These are phyloP conservation scores for Hippolais icterina DNA, from an alignment of 2,113 vertebrate species.

Conservation along the genomic window DNA sequence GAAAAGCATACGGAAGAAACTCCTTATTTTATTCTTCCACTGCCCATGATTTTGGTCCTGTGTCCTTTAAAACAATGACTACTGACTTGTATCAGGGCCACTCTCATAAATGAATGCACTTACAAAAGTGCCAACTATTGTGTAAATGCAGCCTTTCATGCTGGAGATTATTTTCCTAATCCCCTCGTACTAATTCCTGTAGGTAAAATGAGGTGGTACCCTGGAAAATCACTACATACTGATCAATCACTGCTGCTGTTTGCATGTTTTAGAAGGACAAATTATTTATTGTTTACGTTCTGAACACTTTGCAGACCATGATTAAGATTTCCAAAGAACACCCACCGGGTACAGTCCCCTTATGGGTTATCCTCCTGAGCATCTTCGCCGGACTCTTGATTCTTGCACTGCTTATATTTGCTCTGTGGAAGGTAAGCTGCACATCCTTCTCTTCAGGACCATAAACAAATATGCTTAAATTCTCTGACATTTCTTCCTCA, in stretches of 20 bases:
- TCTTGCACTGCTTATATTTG: conserved; percentile 89
- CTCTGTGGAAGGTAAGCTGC: conserved; percentile 90
- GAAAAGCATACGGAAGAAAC: background rate
- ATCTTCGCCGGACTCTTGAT: conserved; percentile 90
- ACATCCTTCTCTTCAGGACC: background rate
- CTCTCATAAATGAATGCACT: background rate
- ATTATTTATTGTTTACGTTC: background rate
- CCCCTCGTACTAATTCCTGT: background rate
- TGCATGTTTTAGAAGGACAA: background rate
- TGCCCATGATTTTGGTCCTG: background rate
- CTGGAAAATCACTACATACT: background rate
- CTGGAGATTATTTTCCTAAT: background rate
- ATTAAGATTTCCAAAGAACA: conserved; percentile 90
- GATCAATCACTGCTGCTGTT: background rate
- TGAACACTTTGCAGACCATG: conserved; percentile 76
- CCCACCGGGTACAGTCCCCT: conserved; percentile 79
- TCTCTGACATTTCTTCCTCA: background rate
- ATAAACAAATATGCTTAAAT: background rate
- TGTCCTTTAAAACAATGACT: background rate
- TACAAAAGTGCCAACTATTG: background rate
- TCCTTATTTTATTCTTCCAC: background rate
- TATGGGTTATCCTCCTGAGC: conserved; percentile 94
- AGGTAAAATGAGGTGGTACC: background rate
- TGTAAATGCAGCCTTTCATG: background rate
- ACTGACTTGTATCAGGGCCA: background rate